Evolutionary conservation across 2,797 vertebrate genomes (phyloP), one percentile per base, ranked within the genome.

Genomic region (Peromyscus eremicus): DNA sequence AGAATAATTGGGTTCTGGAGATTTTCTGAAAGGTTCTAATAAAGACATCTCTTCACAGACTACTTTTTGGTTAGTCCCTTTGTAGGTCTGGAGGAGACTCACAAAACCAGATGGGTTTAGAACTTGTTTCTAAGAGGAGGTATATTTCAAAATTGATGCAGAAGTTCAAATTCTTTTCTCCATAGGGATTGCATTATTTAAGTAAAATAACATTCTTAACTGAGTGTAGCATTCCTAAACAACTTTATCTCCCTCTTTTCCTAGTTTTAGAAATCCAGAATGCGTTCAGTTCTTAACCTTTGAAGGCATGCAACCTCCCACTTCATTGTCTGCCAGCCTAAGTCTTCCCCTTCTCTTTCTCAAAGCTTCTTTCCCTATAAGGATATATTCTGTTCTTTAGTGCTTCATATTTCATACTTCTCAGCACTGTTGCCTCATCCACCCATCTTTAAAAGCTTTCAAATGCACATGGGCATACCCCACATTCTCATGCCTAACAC

Each of bases 241-340:
- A 81, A 79, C 76, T 89, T 83, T 75, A 94, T 76, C 49, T 93
- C 89, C 34, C 21, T 34, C 43, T 49, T 2, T 46, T 77, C 2
- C 64, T 89, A 89, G 89, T 96, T 98, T 96, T 70, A 75, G 87
- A 77, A 89, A 93, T 95, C 94, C 92, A 62, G 86, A 92, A 91
- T 94, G 46, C 34, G 92, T 84, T 91, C 87, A 86, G 57, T 83
- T 84, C 87, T 66, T 97, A 96, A 97, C 91, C 84, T 97, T 95
- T 89, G 94, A 97, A 95, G 97, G 79, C 16, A 40, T 97, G 79
- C 66, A 84, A 83, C 94, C 86, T 91, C 97, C 86, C 55, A 96
- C 92, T 87, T 96, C 32, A 73, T 23, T 95, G 75, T 81, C 82
- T 91, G 95, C 94, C 90, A 94, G 29, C 14, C 55, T 81, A 66